These are phyloP conservation scores for Sthenelais limicola DNA, from an alignment of 2,888 invertebrate species.

Conservation along the genomic window DNA sequence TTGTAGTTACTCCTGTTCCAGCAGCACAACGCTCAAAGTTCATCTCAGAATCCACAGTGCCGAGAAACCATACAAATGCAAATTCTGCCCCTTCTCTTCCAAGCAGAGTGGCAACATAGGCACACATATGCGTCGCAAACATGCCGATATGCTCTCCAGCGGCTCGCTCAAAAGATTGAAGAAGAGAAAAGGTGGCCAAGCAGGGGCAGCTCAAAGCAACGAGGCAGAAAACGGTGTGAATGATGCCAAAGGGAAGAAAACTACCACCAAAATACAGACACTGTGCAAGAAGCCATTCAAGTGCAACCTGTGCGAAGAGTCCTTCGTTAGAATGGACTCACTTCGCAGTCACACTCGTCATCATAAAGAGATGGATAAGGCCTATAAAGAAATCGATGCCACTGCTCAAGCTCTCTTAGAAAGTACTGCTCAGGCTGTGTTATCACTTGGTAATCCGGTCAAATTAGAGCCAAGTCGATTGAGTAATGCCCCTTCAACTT, in stretches of 20 bases:
- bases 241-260: background rate
- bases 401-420: no score
- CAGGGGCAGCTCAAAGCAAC: background rate
- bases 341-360: constrained; percentile 72
- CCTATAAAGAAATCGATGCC: no score
- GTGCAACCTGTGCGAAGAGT: constrained; percentile 68
- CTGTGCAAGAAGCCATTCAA: constrained; percentile 61
- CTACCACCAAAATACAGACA: constrained; percentile 39
- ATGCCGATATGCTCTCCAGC: constrained; percentile 47
- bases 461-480: constrained; percentile 2
- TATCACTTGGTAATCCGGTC: constrained; percentile 57
- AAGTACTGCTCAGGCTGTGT: constrained; percentile 59
- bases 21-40: constrained; percentile 57
- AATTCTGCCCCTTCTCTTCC: constrained; percentile 62
- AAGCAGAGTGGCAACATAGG: constrained; percentile 63
- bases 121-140: constrained; percentile 65
- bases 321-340: constrained; percentile 73
- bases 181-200: background rate
- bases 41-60: constrained; percentile 62
- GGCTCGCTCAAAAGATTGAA: background rate
- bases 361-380: constrained; percentile 62
- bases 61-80: constrained; percentile 62
- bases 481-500: no score
- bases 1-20: constrained; percentile 63
- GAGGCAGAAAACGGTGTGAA: background rate